Base-by-base conservation (phyloP, 53 echinoderm and acorn worm species). In the Apostichopus leukothele region DNA sequence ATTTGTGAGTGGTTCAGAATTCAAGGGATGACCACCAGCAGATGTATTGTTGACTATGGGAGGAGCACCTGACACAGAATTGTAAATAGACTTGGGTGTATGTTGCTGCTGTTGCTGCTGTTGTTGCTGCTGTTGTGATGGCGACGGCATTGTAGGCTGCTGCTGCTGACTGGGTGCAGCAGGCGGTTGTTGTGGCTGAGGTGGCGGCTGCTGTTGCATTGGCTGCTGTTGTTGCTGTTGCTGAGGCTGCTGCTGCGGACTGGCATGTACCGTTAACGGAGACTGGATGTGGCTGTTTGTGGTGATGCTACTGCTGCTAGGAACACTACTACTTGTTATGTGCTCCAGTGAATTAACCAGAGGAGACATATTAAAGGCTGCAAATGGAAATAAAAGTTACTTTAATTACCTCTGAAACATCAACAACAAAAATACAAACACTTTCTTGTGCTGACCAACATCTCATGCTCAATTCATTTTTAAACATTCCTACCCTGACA, bases 301-400 rank as follows among this genome's bases (percentile, higher is more conserved):
- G 59, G 53, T 52, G 86, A 80, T 71, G 93, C 20, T 78, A 91
- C 75, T 39, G 79, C 93, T 91, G 91, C 86, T 93, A 61, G 89
- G 85, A 63, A 86, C 90, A 13, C 91, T 79, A 52, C 91, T 96
- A 87, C 90, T 91, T 67, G 93, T 79, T 88, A 96, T 91, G 84
- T 94, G 92, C 63, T 96, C 96, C 73, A 96, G 83, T 51, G 93
- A 92, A 91, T 96, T 94, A 86, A 91, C 94, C 84, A 94, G 14
- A 53, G 91, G 75, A 50, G 94, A 92, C 95, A 95, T 93, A 81
- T 84, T 94, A 89, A 94, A 94, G 85, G 90, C 93, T 91, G 89
- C 21, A 55, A 79, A 25, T 25, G 73, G 51, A 84, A 57, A 51
- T 18, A 55, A 53, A 76, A 39, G 39, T 39, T 39, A 39, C 7